Evolutionary conservation across 2,888 invertebrate species (phyloP), one percentile per base, ranked within the genome.

Genomic region (Troglohyphantes excavatus): DNA sequence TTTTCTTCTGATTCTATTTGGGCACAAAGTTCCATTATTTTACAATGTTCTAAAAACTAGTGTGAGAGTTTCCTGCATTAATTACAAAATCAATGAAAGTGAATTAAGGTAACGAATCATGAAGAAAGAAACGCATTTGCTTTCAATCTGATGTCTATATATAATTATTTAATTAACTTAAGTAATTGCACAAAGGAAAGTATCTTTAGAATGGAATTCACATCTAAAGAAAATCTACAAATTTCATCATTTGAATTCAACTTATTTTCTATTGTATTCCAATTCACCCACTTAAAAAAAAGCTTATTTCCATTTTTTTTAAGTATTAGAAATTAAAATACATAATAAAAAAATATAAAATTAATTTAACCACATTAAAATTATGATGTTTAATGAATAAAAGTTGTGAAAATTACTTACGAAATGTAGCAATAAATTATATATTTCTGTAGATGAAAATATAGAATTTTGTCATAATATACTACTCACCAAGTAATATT

Each of bases 1-100:
- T 11, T 7, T 39, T 39, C 13, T 39, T 39, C 39, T 7, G 9
- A 39, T 39, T 39, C 7, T 39, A 11, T 39, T 39, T 11, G 13
- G 7, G 39, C 7, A 39, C 39, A 39, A 39, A 7, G 39, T 39
- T 39, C 13, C 39, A n/a, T 53, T 7, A 53, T 53, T 53, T 53
- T n/a, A 53, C 17, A 53, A 53, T 7, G 53, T n/a, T n/a, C n/a
- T 1, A 53, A 53, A 53, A 53, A 3, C 9, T 11, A 11, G 53
- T 17, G 17, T 13, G 53, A n/a, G 53, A 17, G 53, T 13, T 53
- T 53, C 53, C 53, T 13, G 17, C 13, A 53, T 53, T 53, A 53
- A 53, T 53, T 53, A 53, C n/a, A 53, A 53, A 53, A 53, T 53
- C 53, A 53, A 53, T 53, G n/a, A n/a, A 53, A 53, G 5, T 53